phyloP scores from a whole-genome alignment of 2,797 vertebrate genomes.

The Benthosema pterotum region DNA sequence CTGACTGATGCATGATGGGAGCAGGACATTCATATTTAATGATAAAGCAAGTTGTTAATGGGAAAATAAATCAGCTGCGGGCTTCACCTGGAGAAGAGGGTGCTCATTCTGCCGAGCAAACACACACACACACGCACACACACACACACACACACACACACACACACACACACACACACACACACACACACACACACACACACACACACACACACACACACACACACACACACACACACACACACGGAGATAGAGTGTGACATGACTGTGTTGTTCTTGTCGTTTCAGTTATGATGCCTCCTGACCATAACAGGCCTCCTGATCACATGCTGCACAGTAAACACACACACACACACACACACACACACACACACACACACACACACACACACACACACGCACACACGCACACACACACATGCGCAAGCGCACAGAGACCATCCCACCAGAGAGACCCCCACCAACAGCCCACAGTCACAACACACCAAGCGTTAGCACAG shows the following conservation, averaged over 20 bases:
- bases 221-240: background rate
- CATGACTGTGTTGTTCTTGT: conserved; percentile 33
- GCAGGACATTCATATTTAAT: conserved; percentile 67
- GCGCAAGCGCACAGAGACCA: too few species aligned
- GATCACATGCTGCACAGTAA: conserved; percentile 44
- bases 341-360: too few species aligned
- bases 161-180: conserved; percentile 19
- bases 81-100: conserved; percentile 42
- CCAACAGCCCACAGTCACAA: too few species aligned
- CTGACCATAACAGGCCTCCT: conserved; percentile 67
- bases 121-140: conserved; percentile 7
- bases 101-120: conserved; percentile 52
- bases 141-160: conserved; percentile 6
- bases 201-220: background rate
- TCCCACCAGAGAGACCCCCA: too few species aligned
- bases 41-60: conserved; percentile 49
- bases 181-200: conserved; percentile 19
- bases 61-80: conserved; percentile 56
- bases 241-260: background rate
- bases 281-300: conserved; percentile 79
- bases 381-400: too few species aligned
- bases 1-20: background rate
- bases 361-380: too few species aligned
- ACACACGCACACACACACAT: too few species aligned
- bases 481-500: too few species aligned